Evolutionary conservation across 2,113 vertebrate genomes (phyloP).

Genomic region (Petroica traversi): DNA sequence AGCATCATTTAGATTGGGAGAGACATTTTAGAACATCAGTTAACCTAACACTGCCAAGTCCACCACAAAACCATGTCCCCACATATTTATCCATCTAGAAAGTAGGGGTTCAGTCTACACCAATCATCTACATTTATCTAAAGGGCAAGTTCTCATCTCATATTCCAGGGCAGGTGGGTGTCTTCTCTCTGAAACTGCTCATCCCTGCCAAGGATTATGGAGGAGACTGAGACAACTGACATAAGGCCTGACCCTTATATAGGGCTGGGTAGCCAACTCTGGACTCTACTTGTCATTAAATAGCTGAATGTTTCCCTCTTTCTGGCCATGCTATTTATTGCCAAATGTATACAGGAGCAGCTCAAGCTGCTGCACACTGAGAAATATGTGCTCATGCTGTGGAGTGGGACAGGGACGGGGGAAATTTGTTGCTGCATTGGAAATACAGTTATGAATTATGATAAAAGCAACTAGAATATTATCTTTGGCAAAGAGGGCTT

Average conservation of each 20-base stretch:
- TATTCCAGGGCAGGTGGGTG: background rate
- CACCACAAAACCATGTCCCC: background rate
- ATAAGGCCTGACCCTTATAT: background rate
- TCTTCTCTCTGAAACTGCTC: background rate
- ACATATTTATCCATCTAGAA: background rate
- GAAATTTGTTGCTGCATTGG: background rate
- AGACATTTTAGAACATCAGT: background rate
- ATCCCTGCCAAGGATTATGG: background rate
- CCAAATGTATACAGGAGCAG: background rate
- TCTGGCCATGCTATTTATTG: background rate
- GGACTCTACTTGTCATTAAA: background rate
- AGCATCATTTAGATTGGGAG: background rate
- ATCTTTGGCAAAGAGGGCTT: background rate
- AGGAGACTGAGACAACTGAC: background rate
- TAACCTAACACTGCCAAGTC: background rate
- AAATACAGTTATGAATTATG: background rate
- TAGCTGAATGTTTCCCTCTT: background rate
- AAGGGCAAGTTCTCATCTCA: background rate
- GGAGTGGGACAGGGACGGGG: background rate
- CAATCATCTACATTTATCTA: background rate
- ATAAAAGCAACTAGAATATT: background rate
- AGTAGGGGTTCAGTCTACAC: background rate
- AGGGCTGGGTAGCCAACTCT: background rate
- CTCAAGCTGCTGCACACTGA: background rate
- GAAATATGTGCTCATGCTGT: fast-evolving